Evolutionary conservation across 1,140 invertebrate species (phyloP).

Genomic region (Aphelenchoides fujianensis): DNA sequence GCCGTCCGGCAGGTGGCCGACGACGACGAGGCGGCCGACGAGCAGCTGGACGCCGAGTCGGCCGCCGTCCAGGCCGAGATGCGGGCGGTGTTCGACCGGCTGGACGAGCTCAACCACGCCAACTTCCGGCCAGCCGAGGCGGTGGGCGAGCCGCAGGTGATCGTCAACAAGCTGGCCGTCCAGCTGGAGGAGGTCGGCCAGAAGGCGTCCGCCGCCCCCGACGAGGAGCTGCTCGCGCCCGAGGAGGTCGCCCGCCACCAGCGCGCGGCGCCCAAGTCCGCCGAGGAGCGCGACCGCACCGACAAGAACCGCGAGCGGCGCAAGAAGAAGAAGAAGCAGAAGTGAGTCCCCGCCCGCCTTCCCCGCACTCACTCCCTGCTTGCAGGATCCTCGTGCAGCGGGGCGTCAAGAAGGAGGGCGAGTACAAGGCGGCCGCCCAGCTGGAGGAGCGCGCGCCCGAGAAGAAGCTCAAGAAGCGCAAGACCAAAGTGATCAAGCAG

Average conservation of each 20-base stretch:
- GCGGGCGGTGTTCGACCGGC: constrained; percentile 76
- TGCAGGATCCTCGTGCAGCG: too few relatives aligned
- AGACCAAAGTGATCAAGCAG: constrained; percentile 80
- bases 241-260: constrained; percentile 78
- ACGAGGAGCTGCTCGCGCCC: constrained; percentile 82
- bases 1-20: constrained; percentile 77
- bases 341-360: too few relatives aligned
- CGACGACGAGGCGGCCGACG: constrained; percentile 68
- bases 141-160: constrained; percentile 80
- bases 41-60: constrained; percentile 70
- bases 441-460: too few relatives aligned
- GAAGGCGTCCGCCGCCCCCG: constrained; percentile 71
- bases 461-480: constrained; percentile 81
- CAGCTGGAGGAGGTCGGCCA: constrained; percentile 96
- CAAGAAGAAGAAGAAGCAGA: too few relatives aligned
- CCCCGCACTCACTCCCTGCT: too few relatives aligned
- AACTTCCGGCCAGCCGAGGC: constrained; percentile 86
- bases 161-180: too few relatives aligned
- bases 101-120: constrained; percentile 88
- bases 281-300: constrained; percentile 76
- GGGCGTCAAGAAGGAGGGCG: too few relatives aligned
- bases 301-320: too few relatives aligned
- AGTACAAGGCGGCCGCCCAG: too few relatives aligned
- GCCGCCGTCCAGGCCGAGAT: constrained; percentile 75
- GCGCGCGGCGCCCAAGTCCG: constrained; percentile 76